Base-by-base conservation (phyloP, 2,888 invertebrate genomes). In the Eretmocerus hayati region DNA sequence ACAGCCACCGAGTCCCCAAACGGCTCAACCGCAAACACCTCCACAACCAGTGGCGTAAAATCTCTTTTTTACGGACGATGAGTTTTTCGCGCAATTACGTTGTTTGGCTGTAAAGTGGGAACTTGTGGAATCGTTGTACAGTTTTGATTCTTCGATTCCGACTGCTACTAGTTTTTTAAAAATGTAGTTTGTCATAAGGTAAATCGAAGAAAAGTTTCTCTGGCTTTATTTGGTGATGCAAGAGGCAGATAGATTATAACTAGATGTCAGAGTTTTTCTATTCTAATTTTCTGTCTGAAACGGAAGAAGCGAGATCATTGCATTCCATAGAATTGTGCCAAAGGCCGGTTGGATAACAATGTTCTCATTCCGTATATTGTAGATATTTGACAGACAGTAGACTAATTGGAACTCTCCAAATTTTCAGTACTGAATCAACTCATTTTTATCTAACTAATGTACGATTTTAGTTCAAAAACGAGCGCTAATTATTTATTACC, bases 21-120 rank as follows among this genome's bases (percentile, higher is more conserved):
- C 58, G 8, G 64, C 60, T 8, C 36, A 36, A n/a, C 56, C 69
- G 4, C 69, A 71, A 33, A 68, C 70, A 15, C 65, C 70, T 26
- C 69, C 69, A 3, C 70, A 71, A 50, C 67, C 69, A 53, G 61
- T 64, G 60, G 49, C 47, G 30, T 51, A 54, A 52, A 42, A 30
- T 19, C 36, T 39, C 30, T 20, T 9, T 9, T 9, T 31, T 23
- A 19, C 23, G 20, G 13, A 36, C 41, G 48, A 37, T 48, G 5
- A 26, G 19, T 37, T 22, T 22, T 31, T 42, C 45, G 35, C 39
- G 46, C 30, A 41, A 33, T 32, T 48, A 43, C 46, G n/a, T 49
- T 39, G 20, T 31, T 16, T 11, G 2, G 23, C 11, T 23, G 18
- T 30, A 20, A 22, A 31, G 13, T 16, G 36, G 5, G 36, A 42